Percentiles rank a stretch among this genome's conserved stretches.
Conservation (phyloP, 1,140 invertebrate species). For the Caenorhabditis brenneri region DNA sequence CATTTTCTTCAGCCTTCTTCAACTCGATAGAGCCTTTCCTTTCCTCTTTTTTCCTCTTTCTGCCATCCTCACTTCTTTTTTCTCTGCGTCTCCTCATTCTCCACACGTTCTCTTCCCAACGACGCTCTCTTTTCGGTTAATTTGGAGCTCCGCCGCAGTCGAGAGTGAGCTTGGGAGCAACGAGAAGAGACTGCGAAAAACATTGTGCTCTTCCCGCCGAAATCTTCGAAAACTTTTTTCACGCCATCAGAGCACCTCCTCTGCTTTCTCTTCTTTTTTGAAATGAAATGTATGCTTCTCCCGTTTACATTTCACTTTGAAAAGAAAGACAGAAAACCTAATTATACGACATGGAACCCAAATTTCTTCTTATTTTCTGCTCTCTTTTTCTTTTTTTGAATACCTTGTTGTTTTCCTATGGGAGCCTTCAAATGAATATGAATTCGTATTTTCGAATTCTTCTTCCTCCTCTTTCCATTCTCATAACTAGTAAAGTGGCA, state of each 20-base stretch:
- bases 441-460: background rate
- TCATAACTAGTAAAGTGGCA: background rate
- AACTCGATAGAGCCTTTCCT: background rate
- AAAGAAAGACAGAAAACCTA: background rate
- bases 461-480: background rate
- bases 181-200: background rate
- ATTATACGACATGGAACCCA: background rate
- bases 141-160: conserved; percentile 17
- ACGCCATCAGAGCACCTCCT: background rate
- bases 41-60: background rate
- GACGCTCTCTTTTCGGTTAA: conserved; percentile 37
- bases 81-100: background rate
- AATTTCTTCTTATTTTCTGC: background rate
- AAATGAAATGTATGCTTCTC: background rate
- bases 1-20: background rate
- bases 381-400: background rate
- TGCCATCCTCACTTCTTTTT: conserved; percentile 22
- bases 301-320: background rate
- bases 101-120: background rate
- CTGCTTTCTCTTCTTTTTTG: background rate
- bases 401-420: background rate
- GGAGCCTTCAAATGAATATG: background rate
- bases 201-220: background rate
- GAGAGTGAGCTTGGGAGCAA: conserved; percentile 1
- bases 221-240: conserved; percentile 24